Evolutionary conservation across 2,113 vertebrate species (phyloP).

Genomic region (Sylvia atricapilla): DNA sequence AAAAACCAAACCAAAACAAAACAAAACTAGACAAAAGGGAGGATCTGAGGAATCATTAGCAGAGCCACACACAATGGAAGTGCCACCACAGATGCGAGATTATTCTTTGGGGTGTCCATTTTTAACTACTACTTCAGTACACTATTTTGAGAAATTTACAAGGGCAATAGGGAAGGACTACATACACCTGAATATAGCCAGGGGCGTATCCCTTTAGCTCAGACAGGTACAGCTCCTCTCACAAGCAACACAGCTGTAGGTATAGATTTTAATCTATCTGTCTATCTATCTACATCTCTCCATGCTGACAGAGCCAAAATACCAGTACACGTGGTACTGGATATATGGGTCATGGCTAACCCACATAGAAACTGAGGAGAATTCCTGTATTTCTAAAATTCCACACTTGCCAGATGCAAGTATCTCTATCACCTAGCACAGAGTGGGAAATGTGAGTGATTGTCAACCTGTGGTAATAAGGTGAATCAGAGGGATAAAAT

Average conservation of each 20-base stretch:
- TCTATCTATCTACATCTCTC: background rate
- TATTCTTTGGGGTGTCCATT: background rate
- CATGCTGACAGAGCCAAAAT: background rate
- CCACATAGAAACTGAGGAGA: background rate
- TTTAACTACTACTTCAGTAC: background rate
- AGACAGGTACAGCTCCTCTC: background rate
- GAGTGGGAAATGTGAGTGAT: background rate
- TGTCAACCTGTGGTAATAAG: background rate
- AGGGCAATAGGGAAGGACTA: background rate
- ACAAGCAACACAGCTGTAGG: background rate
- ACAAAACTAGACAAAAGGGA: background rate
- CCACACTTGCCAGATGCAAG: background rate
- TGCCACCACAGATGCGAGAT: background rate
- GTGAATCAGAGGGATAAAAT: background rate
- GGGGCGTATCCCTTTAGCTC: background rate
- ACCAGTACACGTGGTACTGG: background rate
- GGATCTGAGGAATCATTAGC: background rate
- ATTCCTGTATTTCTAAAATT: background rate
- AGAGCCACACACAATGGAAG: background rate
- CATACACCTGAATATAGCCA: background rate
- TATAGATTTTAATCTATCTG: background rate
- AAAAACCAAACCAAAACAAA: no score
- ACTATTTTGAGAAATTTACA: background rate
- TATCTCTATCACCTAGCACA: background rate
- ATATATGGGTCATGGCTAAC: background rate